Percentiles rank a stretch among this genome's conserved stretches.
phyloP scores from a whole-genome alignment of 2,113 vertebrate species.

The Alexandromys fortis region DNA sequence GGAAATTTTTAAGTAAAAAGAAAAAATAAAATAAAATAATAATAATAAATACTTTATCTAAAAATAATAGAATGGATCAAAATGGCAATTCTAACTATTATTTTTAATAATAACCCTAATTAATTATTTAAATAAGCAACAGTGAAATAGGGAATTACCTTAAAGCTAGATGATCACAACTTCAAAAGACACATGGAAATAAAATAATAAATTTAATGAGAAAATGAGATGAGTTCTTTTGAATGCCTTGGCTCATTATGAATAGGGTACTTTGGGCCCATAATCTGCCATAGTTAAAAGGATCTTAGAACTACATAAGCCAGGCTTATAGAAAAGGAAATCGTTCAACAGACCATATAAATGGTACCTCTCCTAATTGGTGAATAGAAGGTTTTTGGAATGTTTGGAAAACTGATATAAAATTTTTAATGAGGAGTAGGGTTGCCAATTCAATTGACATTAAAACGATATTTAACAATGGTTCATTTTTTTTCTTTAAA shows the following conservation, averaged over 20 bases:
- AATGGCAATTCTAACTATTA: background rate
- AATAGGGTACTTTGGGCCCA: background rate
- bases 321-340: background rate
- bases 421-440: background rate
- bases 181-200: background rate
- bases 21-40: background rate
- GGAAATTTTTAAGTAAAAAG: too few relatives aligned
- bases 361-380: background rate
- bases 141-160: background rate
- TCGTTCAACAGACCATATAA: background rate
- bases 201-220: background rate
- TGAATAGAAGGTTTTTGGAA: background rate
- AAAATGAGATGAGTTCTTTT: background rate
- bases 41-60: background rate
- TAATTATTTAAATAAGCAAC: background rate
- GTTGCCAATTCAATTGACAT: background rate
- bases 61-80: background rate
- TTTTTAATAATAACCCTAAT: background rate
- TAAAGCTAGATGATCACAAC: background rate
- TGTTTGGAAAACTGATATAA: background rate
- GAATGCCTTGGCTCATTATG: background rate
- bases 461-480: background rate
- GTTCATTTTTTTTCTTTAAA: constrained; percentile 24
- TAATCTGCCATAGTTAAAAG: background rate
- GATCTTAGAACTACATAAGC: background rate